phyloP scores from a whole-genome alignment of 2,888 invertebrate species.

The Melolontha melolontha region DNA sequence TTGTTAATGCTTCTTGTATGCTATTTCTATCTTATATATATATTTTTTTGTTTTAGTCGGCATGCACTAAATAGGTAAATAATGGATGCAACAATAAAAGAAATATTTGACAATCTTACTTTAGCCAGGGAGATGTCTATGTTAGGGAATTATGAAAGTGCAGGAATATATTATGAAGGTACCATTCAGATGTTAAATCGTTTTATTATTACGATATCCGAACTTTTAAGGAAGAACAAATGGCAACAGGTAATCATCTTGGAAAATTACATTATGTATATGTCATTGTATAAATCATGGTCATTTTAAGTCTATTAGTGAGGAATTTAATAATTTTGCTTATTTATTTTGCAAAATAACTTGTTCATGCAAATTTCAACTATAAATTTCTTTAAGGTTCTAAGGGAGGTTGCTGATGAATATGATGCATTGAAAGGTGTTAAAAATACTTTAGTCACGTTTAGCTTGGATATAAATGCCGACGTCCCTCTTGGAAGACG shows the following conservation, averaged over 20 bases:
- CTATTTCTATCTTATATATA: neutral
- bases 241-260: conserved; percentile 83
- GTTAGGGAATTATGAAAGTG: conserved; percentile 95
- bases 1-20: neutral
- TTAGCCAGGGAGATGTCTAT: conserved; percentile 95
- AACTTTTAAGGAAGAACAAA: conserved; percentile 84
- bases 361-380: too few relatives aligned
- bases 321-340: too few relatives aligned
- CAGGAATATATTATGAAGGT: conserved; percentile 93
- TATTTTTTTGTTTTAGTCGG: conserved; percentile 5
- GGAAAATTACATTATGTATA: too few relatives aligned
- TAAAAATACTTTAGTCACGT: conserved; percentile 79
- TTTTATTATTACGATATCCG: conserved; percentile 82
- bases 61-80: conserved; percentile 57
- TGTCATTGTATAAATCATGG: too few relatives aligned
- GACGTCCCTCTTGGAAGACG: conserved; percentile 67
- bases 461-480: conserved; percentile 75
- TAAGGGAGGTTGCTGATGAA: conserved; percentile 89
- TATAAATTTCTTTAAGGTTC: conserved; percentile 71
- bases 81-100: conserved; percentile 90
- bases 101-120: conserved; percentile 95
- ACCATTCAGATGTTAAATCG: conserved; percentile 92
- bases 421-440: conserved; percentile 91
- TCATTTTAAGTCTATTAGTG: too few relatives aligned
- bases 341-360: too few relatives aligned